Conservation (phyloP, 2,797 vertebrate genomes). For the Fistularia tabacaria region DNA sequence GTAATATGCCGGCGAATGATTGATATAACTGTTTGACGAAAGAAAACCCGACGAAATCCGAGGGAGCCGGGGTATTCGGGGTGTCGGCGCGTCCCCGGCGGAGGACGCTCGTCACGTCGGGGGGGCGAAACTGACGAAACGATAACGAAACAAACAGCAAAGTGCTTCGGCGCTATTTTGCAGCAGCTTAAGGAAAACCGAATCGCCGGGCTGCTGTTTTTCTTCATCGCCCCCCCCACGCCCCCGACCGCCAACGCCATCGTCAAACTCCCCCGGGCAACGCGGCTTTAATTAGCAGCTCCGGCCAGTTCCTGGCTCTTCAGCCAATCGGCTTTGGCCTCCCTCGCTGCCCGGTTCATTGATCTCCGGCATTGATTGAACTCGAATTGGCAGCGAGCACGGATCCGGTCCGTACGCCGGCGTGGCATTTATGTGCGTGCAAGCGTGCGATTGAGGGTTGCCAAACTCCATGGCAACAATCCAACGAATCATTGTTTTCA, state of each 20-base stretch:
- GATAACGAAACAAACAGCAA: slow-evolving; percentile 35
- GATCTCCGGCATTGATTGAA: slow-evolving; percentile 49
- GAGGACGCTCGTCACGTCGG: slow-evolving; percentile 18
- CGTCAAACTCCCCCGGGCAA: slow-evolving; percentile 28
- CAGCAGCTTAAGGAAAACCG: slow-evolving; percentile 25
- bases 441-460: no score
- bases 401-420: slow-evolving; percentile 11
- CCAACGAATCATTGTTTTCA: no score
- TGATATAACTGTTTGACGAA: background rate
- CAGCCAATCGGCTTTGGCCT: slow-evolving; percentile 34
- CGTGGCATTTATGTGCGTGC: no score
- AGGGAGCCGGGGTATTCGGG: background rate
- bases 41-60: background rate
- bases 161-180: slow-evolving; percentile 19
- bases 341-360: slow-evolving; percentile 48
- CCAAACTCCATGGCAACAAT: no score
- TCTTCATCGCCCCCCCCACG: no score
- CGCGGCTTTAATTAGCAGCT: slow-evolving; percentile 58
- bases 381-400: slow-evolving; percentile 44
- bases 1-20: no score
- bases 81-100: background rate
- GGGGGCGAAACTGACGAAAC: slow-evolving; percentile 32
- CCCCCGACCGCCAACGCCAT: no score
- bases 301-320: slow-evolving; percentile 23
- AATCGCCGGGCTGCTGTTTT: slow-evolving; percentile 19